phyloP scores from a whole-genome alignment of 2,797 vertebrate genomes.

The Danio kyathit region DNA sequence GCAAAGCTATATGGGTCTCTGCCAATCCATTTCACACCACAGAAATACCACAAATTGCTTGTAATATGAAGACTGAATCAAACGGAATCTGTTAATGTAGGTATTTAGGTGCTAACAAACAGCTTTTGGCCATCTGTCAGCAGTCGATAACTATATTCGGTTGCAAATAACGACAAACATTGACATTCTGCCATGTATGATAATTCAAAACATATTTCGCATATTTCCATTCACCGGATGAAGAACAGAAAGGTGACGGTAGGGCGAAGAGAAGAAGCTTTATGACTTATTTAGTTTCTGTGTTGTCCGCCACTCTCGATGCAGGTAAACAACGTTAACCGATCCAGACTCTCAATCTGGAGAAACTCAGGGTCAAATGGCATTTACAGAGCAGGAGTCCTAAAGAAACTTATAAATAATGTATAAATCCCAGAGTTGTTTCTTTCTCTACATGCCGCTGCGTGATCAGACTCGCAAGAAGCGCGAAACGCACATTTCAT shows the following conservation, averaged over 20 bases:
- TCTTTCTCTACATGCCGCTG: slow-evolving; percentile 33
- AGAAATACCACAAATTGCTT: not conserved
- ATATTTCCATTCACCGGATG: slow-evolving; percentile 28
- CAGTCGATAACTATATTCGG: slow-evolving; percentile 38
- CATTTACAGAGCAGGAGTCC: slow-evolving; percentile 56
- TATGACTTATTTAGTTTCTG: slow-evolving; percentile 47
- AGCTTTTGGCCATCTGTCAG: slow-evolving; percentile 47
- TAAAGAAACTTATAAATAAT: slow-evolving; percentile 53
- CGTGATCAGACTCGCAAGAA: slow-evolving; percentile 53
- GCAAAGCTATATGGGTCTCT: not conserved
- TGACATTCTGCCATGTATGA: slow-evolving; percentile 41
- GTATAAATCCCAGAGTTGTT: slow-evolving; percentile 42
- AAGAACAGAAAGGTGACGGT: slow-evolving; percentile 6
- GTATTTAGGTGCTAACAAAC: slow-evolving; percentile 47
- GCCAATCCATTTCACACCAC: slow-evolving; percentile 7
- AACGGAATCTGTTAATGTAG: not conserved
- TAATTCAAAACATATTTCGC: slow-evolving; percentile 7
- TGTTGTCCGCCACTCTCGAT: slow-evolving; percentile 38
- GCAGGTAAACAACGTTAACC: slow-evolving; percentile 47
- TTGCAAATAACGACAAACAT: slow-evolving; percentile 33
- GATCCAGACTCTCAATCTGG: slow-evolving; percentile 43
- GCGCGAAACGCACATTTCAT: slow-evolving; percentile 7
- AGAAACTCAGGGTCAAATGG: slow-evolving; percentile 53
- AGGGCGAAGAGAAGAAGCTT: slow-evolving; percentile 17
- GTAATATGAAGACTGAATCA: not conserved